phyloP scores from a whole-genome alignment of 1,140 invertebrate genomes.

The Drosophila tristis region DNA sequence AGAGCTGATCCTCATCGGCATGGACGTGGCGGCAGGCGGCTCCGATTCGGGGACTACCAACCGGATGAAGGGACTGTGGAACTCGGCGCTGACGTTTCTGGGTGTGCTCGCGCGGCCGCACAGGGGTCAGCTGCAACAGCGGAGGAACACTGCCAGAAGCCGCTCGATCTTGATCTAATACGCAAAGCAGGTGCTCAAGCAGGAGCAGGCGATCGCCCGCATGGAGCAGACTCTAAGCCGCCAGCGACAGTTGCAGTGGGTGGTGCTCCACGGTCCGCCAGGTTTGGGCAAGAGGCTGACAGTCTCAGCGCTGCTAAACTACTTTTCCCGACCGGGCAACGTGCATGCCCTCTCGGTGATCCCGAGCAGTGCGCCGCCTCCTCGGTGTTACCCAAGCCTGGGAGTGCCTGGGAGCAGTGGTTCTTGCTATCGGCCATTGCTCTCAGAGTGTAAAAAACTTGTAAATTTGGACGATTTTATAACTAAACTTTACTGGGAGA shows the following conservation, averaged over 20 bases:
- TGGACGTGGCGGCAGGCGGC: background rate
- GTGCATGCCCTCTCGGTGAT: conserved; percentile 43
- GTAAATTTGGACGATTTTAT: no score
- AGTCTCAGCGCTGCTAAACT: conserved; percentile 22
- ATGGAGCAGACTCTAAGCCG: conserved; percentile 26
- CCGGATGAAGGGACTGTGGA: no score
- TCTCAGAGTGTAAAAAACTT: no score
- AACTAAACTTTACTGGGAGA: no score
- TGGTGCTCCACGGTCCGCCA: conserved; percentile 54
- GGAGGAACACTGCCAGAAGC: conserved; percentile 17
- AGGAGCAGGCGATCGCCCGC: conserved; percentile 38
- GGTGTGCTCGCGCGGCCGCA: background rate
- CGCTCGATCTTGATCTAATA: conserved; percentile 36
- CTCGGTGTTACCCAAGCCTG: no score
- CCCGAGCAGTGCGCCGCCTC: no score
- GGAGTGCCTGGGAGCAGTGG: no score
- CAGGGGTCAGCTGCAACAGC: no score
- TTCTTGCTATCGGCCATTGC: no score
- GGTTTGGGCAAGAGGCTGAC: conserved; percentile 63
- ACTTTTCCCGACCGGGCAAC: conserved; percentile 67
- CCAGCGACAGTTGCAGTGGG: conserved; percentile 27
- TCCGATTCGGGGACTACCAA: background rate
- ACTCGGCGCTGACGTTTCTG: no score
- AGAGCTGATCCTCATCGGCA: conserved; percentile 21
- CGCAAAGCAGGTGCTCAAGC: conserved; percentile 46